A percentile compares a stretch with the other conserved stretches of the same genome.
These are phyloP conservation scores for Scolopax mira DNA, from an alignment of 2,113 vertebrate species.

Conservation along the genomic window DNA sequence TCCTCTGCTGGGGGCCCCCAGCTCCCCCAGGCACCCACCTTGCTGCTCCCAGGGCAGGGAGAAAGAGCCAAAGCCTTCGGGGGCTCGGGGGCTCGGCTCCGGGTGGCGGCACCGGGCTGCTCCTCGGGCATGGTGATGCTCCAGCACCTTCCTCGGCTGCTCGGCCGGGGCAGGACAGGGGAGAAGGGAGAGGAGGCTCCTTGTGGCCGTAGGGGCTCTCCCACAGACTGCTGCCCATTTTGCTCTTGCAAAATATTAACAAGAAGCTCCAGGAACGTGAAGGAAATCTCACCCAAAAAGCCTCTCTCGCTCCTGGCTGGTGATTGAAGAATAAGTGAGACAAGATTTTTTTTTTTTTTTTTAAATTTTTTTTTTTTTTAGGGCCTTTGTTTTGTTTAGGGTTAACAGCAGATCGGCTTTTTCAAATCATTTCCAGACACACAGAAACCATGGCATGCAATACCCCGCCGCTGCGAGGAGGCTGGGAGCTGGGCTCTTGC, in stretches of 20 bases:
- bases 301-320: neutral
- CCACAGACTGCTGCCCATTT: neutral
- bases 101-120: fast-evolving
- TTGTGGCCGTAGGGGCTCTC: neutral
- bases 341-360: neutral
- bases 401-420: conserved; percentile 52
- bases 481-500: conserved; percentile 34
- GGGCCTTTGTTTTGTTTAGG: conserved; percentile 59
- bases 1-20: neutral
- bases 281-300: neutral
- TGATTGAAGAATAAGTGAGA: neutral
- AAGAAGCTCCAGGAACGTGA: neutral
- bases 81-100: neutral
- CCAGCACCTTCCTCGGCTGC: neutral
- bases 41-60: neutral
- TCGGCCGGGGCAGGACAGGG: neutral
- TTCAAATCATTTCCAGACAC: conserved; percentile 72
- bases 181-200: neutral
- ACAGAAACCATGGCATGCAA: conserved; percentile 57
- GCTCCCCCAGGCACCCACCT: neutral
- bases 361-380: neutral
- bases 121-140: neutral
- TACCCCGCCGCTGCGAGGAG: neutral
- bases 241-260: neutral
- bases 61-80: neutral